Evolutionary conservation across 2,113 vertebrate genomes (phyloP).

Genomic region (Salvelinus sp.): DNA sequence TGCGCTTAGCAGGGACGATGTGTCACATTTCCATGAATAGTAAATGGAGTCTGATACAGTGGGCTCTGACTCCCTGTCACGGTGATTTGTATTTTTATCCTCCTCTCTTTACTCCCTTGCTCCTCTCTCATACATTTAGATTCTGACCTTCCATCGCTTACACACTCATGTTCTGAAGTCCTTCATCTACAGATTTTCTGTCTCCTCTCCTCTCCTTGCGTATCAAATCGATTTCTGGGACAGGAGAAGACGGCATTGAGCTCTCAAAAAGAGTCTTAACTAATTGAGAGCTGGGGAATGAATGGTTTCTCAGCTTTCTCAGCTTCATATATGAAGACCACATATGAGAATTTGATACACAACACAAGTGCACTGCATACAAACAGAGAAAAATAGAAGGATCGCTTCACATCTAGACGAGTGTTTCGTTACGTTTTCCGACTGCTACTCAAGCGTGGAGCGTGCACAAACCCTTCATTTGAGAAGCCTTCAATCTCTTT

Average conservation of each 20-base stretch:
- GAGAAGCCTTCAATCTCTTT: slow-evolving; percentile 73
- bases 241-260: not conserved
- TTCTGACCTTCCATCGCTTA: slow-evolving; percentile 43
- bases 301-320: too few relatives aligned
- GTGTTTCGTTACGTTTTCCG: slow-evolving; percentile 33
- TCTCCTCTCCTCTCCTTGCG: slow-evolving; percentile 27
- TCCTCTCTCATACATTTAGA: slow-evolving; percentile 31
- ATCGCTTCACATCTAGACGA: slow-evolving; percentile 4
- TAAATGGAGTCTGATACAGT: slow-evolving; percentile 56
- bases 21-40: slow-evolving; percentile 64
- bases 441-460: slow-evolving; percentile 24
- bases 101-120: not conserved
- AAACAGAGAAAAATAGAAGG: slow-evolving; percentile 22
- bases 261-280: not conserved
- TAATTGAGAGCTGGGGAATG: too few relatives aligned
- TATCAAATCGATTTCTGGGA: slow-evolving; percentile 28
- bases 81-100: slow-evolving; percentile 63
- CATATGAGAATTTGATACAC: not conserved
- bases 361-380: not conserved
- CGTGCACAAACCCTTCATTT: slow-evolving; percentile 62
- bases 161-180: slow-evolving; percentile 7
- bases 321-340: too few relatives aligned
- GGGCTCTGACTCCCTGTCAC: slow-evolving; percentile 38
- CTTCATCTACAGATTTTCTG: slow-evolving; percentile 4
- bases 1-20: slow-evolving; percentile 32